Conservation (phyloP, 2,888 invertebrate species). For the Microlaimidae sp. region DNA sequence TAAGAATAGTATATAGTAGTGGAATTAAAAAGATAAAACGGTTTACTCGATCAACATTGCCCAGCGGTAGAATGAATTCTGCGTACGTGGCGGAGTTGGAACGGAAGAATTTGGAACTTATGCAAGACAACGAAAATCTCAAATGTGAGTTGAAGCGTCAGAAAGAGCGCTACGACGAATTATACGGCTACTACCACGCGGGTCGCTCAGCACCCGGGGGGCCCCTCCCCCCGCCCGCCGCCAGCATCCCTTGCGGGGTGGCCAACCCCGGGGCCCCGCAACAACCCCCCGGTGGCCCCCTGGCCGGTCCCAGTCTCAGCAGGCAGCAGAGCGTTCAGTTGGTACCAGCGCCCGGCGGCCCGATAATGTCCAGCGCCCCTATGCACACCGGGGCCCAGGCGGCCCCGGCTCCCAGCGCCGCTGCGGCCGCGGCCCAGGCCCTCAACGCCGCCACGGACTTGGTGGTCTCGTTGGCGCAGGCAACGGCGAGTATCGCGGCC, state of each 20-base stretch:
- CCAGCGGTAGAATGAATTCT: too few species aligned
- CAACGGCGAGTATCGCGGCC: too few species aligned
- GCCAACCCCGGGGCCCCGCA: neutral
- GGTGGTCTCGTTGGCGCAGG: neutral
- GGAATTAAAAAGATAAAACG: too few species aligned
- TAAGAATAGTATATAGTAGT: too few species aligned
- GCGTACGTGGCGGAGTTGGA: conserved; percentile 17
- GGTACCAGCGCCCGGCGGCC: too few species aligned
- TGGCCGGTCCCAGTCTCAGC: neutral
- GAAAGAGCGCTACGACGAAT: conserved; percentile 26
- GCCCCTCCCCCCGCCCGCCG: neutral
- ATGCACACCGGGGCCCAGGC: conserved; percentile 16
- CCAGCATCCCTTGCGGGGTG: neutral
- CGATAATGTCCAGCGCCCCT: conserved; percentile 13
- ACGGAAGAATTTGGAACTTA: conserved; percentile 23
- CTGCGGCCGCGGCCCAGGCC: conserved; percentile 2
- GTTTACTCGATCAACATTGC: too few species aligned
- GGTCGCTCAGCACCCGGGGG: neutral
- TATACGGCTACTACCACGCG: conserved; percentile 22
- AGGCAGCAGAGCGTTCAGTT: too few species aligned
- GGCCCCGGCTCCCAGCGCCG: neutral
- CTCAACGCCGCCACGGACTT: neutral
- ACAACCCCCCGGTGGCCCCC: too few species aligned
- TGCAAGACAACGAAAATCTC: conserved; percentile 23
- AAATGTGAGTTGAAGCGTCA: conserved; percentile 24